Conservation (phyloP, 2,888 invertebrate species). For the Rhogogaster chlorosoma region DNA sequence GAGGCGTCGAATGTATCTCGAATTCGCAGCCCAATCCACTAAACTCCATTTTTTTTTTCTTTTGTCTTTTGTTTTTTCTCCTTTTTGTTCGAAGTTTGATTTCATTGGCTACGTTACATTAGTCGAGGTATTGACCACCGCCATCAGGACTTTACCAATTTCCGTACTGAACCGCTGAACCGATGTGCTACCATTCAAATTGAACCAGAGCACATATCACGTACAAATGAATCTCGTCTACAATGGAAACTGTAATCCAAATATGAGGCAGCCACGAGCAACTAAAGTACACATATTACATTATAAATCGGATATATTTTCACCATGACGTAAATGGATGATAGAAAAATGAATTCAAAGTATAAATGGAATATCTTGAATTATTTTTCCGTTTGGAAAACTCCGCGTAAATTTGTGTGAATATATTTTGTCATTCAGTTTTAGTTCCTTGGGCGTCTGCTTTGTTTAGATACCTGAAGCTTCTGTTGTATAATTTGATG, state of each 20-base stretch:
- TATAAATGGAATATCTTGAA: not conserved
- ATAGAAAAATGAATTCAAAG: not conserved
- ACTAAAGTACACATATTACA: not conserved
- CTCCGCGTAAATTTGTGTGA: not conserved
- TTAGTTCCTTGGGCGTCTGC: not conserved
- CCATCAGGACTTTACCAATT: slow-evolving; percentile 10
- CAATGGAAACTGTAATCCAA: not conserved
- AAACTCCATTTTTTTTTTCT: not conserved
- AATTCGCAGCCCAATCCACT: not conserved
- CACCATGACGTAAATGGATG: not conserved
- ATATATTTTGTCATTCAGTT: not conserved
- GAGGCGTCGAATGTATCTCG: not conserved
- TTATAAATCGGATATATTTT: not conserved
- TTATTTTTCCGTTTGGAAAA: not conserved
- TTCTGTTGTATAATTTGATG: slow-evolving; percentile 15
- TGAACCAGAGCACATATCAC: not conserved
- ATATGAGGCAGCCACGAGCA: not conserved
- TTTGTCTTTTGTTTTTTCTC: not conserved
- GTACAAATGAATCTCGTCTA: slow-evolving; percentile 10
- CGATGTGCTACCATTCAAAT: slow-evolving; percentile 3
- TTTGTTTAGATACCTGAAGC: not conserved
- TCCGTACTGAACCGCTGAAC: slow-evolving; percentile 2
- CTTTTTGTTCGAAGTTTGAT: not conserved
- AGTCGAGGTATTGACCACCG: not conserved
- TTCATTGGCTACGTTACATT: slow-evolving; percentile 12